Base-by-base conservation (phyloP, 2,888 invertebrate genomes). In the Drosophila suboccidentalis region DNA sequence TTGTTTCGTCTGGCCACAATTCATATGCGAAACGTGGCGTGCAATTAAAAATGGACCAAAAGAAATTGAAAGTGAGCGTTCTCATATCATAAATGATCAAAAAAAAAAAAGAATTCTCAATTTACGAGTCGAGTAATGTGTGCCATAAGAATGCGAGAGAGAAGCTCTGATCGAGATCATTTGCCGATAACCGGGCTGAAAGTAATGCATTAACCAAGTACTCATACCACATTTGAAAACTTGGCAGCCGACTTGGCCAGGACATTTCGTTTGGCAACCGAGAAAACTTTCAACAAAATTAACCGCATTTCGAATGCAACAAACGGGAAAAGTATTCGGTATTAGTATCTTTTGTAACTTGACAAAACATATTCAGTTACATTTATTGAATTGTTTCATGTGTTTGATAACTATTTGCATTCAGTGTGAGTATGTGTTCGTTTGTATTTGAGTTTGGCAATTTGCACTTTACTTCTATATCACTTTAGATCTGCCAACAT, bases 21-120 rank as follows among this genome's bases (percentile, higher is more conserved):
- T 88, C 80, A 83, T 88, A 88, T 85, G 89, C 89, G 73, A 71
- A 80, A 78, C 84, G 75, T 80, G 78, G 75, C 71, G 47, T 62
- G 78, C 86, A 85, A 88, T 86, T 88, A 86, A 76, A 79, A 88
- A 65, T 65, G 38, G 32, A 39, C 50, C 47, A 22, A 39, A 59
- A 53, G 74, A 76, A 82, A 87, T 79, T 68, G 87, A 83, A 88
- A 84, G 82, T 84, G 67, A 62, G 54, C 62, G 44, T 8, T 29
- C 8, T 29, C 29, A 29, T 68, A 57, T 75, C 82, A 70, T 83
- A 75, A 75, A 76, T 76, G 44, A 4, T 22, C 44, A 5, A 36
- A 29, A 39, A 22, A 5, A 9, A 32, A 29, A 39, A 22, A 5
- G 11, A 13, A 13, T 19, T 44, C 17, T 4, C 43, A 44, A 44